Evolutionary conservation across 2,888 invertebrate species (phyloP).

Genomic region (Noctuana brunneofusca): DNA sequence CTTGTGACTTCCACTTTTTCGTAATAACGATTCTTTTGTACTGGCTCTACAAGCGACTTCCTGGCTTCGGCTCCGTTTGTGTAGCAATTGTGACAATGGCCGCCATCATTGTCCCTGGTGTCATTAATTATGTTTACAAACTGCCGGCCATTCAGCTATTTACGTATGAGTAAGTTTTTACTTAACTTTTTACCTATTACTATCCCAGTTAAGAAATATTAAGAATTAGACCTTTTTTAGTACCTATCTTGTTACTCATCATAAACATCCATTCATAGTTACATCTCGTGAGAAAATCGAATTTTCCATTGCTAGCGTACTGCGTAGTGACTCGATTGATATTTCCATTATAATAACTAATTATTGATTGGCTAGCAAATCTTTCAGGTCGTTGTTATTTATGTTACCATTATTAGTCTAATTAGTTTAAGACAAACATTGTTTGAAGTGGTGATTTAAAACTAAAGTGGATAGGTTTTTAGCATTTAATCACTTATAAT

Average conservation of each 20-base stretch:
- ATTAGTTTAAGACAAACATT: not conserved
- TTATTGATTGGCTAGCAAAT: conserved; percentile 12
- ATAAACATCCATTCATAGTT: conserved; percentile 9
- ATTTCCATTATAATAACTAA: conserved; percentile 15
- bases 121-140: conserved; percentile 74
- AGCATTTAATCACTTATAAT: not conserved
- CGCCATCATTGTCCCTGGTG: conserved; percentile 76
- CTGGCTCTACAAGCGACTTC: conserved; percentile 66
- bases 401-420: not conserved
- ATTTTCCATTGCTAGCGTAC: conserved; percentile 17
- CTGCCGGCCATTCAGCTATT: conserved; percentile 81
- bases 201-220: too few relatives aligned
- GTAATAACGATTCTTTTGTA: conserved; percentile 78
- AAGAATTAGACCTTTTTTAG: too few relatives aligned
- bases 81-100: conserved; percentile 58
- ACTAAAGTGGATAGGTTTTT: not conserved
- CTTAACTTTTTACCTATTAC: too few relatives aligned
- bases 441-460: not conserved
- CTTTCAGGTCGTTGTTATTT: conserved; percentile 3
- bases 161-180: conserved; percentile 77
- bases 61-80: conserved; percentile 62
- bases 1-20: conserved; percentile 88
- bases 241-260: not conserved
- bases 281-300: conserved; percentile 8
- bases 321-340: conserved; percentile 14